phyloP scores from a whole-genome alignment of 2,113 vertebrate genomes.

The Solea senegalensis region DNA sequence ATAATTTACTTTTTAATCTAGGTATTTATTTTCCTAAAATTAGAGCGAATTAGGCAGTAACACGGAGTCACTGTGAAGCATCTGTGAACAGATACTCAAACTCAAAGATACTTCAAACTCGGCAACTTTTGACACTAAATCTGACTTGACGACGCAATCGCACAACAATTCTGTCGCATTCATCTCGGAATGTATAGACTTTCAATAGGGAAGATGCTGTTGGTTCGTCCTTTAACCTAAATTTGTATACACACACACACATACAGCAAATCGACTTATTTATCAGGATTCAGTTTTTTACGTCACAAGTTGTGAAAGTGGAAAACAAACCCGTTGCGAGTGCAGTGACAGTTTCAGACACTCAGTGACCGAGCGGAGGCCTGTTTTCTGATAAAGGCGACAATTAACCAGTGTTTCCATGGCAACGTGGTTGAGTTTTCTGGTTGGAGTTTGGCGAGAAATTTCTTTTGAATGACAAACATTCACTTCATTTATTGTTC shows the following conservation, averaged over 20 bases:
- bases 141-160: too few relatives aligned
- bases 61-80: too few relatives aligned
- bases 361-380: constrained; percentile 17
- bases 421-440: constrained; percentile 44
- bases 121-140: too few relatives aligned
- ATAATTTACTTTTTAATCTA: too few relatives aligned
- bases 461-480: constrained; percentile 67
- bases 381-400: constrained; percentile 68
- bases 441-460: constrained; percentile 37
- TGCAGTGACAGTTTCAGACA: background rate
- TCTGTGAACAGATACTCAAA: too few relatives aligned
- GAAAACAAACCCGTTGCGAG: background rate
- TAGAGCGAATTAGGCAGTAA: too few relatives aligned
- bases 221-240: too few relatives aligned
- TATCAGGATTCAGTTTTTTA: background rate
- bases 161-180: too few relatives aligned
- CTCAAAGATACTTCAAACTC: too few relatives aligned
- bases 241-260: background rate
- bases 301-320: background rate
- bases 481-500: constrained; percentile 66
- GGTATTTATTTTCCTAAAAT: too few relatives aligned
- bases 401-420: constrained; percentile 55
- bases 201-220: too few relatives aligned
- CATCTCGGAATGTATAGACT: too few relatives aligned
- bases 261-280: background rate